Evolutionary conservation across 2,888 invertebrate genomes (phyloP).

Genomic region (Pyrgus malvae): DNA sequence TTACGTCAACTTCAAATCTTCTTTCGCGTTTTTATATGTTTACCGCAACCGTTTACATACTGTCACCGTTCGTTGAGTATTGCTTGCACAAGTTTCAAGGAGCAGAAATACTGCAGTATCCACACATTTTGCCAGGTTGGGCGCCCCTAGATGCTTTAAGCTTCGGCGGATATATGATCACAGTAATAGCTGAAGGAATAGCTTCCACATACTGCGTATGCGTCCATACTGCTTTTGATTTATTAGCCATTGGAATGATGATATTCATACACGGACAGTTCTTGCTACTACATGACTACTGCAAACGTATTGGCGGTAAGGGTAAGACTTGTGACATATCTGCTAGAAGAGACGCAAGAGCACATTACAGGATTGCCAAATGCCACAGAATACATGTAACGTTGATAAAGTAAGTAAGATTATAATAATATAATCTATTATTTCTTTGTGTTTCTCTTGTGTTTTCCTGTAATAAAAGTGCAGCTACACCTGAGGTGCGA

Average conservation of each 20-base stretch:
- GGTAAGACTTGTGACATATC: constrained; percentile 41
- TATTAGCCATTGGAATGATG: constrained; percentile 56
- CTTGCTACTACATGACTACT: constrained; percentile 46
- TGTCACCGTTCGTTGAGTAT: constrained; percentile 59
- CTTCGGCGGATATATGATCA: constrained; percentile 45
- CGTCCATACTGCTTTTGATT: constrained; percentile 58
- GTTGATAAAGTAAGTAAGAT: constrained; percentile 51
- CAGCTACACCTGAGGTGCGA: too few relatives aligned
- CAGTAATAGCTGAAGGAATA: constrained; percentile 47
- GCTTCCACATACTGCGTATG: constrained; percentile 53
- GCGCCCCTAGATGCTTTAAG: constrained; percentile 45
- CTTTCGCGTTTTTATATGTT: constrained; percentile 50
- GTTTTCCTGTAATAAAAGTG: too few relatives aligned
- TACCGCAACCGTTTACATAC: constrained; percentile 49
- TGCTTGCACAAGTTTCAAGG: constrained; percentile 37
- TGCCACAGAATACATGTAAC: constrained; percentile 50
- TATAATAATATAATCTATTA: neutral
- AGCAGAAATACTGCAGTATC: constrained; percentile 36
- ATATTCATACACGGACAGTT: constrained; percentile 64
- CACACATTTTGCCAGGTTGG: constrained; percentile 63
- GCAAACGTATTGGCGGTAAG: constrained; percentile 53
- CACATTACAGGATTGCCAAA: constrained; percentile 51
- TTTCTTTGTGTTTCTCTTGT: neutral
- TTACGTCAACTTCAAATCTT: constrained; percentile 41
- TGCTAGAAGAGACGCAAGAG: constrained; percentile 48